Percentiles rank a stretch among this genome's conserved stretches.
phyloP scores from a whole-genome alignment of 2,888 invertebrate genomes.

The Nephrotoma appendiculata region DNA sequence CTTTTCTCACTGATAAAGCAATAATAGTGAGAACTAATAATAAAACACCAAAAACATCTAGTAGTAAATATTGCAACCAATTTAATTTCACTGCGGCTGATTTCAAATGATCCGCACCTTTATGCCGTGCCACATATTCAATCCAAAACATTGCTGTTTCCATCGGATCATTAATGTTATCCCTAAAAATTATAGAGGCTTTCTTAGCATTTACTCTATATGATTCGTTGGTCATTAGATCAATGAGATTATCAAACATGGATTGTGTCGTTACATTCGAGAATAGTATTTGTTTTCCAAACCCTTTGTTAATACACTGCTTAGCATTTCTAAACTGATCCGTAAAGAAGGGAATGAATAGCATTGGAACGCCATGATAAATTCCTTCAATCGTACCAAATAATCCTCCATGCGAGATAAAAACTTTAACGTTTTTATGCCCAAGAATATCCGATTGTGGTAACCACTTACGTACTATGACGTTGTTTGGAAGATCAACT shows the following conservation, averaged over 20 bases:
- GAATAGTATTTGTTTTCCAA: slow-evolving; percentile 15
- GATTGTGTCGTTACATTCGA: slow-evolving; percentile 25
- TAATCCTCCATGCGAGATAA: slow-evolving; percentile 34
- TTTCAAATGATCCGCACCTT: slow-evolving; percentile 29
- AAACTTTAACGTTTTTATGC: slow-evolving; percentile 32
- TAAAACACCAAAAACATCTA: slow-evolving; percentile 38
- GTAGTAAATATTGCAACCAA: slow-evolving; percentile 29
- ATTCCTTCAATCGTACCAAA: slow-evolving; percentile 34
- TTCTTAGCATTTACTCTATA: slow-evolving; percentile 32
- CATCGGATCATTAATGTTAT: slow-evolving; percentile 39
- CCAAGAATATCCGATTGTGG: slow-evolving; percentile 38
- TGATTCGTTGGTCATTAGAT: slow-evolving; percentile 25
- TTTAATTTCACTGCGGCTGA: slow-evolving; percentile 29
- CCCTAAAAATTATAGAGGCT: slow-evolving; percentile 36
- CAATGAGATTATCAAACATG: slow-evolving; percentile 25
- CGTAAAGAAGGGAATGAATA: slow-evolving; percentile 33
- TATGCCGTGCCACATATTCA: slow-evolving; percentile 38
- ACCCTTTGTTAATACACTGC: not conserved
- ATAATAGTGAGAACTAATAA: slow-evolving; percentile 11
- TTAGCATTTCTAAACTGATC: slow-evolving; percentile 23
- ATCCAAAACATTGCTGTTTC: slow-evolving; percentile 46
- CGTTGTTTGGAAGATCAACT: slow-evolving; percentile 29
- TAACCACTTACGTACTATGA: slow-evolving; percentile 36
- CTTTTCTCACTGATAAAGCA: not conserved
- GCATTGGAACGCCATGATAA: slow-evolving; percentile 31